Conservation (phyloP, 2,888 invertebrate species). For the Sepiola atlantica region DNA sequence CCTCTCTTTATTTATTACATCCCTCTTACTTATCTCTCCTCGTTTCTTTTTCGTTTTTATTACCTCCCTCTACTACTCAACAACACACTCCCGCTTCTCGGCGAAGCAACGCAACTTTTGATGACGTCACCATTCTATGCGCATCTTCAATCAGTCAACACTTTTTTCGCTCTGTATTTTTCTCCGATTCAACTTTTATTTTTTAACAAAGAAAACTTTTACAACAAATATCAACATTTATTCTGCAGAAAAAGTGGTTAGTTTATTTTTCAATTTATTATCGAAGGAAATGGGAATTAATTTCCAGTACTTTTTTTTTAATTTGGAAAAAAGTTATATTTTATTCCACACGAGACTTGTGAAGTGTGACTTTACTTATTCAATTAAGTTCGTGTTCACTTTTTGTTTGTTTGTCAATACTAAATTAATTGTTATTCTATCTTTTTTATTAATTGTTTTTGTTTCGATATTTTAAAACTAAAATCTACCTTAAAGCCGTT, state of each 20-base stretch:
- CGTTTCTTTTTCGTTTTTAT: background rate
- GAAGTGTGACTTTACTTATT: background rate
- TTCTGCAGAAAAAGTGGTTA: conserved; percentile 32
- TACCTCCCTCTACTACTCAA: background rate
- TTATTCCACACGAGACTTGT: background rate
- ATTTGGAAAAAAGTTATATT: background rate
- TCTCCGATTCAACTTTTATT: background rate
- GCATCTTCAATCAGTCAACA: background rate
- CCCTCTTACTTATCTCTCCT: background rate
- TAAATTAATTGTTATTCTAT: background rate
- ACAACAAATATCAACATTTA: background rate
- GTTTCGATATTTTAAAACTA: too few relatives aligned
- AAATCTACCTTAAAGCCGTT: too few relatives aligned
- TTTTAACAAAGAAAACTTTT: background rate
- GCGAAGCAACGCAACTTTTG: background rate
- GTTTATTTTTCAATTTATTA: background rate
- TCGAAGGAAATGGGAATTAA: background rate
- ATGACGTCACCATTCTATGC: conserved; percentile 17
- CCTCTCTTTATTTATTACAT: background rate
- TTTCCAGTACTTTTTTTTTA: background rate
- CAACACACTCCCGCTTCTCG: background rate
- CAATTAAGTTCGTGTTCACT: background rate
- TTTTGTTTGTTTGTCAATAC: background rate
- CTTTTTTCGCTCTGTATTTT: background rate
- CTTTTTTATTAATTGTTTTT: too few relatives aligned